A percentile compares a stretch with the other conserved stretches of the same genome.
These are phyloP conservation scores for Nomada ruficornis DNA, from an alignment of 2,888 invertebrate species.

Conservation along the genomic window DNA sequence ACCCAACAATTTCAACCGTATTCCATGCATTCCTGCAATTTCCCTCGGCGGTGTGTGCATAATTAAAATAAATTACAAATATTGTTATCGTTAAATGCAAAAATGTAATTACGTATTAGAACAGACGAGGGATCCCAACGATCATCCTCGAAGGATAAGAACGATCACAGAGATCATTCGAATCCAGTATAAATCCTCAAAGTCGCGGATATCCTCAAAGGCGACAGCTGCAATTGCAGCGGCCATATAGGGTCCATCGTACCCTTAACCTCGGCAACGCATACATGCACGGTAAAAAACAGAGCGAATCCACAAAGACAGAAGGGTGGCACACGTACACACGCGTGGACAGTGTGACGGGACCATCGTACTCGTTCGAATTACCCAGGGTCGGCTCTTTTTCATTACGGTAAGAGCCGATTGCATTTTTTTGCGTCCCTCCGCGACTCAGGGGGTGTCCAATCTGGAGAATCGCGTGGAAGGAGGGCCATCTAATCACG, in stretches of 20 bases:
- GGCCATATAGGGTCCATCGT: not conserved
- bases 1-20: slow-evolving; percentile 12
- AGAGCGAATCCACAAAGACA: slow-evolving; percentile 5
- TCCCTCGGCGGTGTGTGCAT: not conserved
- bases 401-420: slow-evolving; percentile 84
- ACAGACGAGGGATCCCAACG: not conserved
- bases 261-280: not conserved
- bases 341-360: slow-evolving; percentile 5
- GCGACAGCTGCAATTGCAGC: slow-evolving; percentile 63
- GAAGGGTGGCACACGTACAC: slow-evolving; percentile 8
- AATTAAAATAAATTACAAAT: not conserved
- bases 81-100: too few relatives aligned
- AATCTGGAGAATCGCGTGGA: slow-evolving; percentile 78
- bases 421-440: slow-evolving; percentile 83
- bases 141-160: not conserved
- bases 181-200: not conserved
- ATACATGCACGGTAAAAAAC: slow-evolving; percentile 14
- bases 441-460: slow-evolving; percentile 70
- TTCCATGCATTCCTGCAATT: not conserved
- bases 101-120: too few relatives aligned
- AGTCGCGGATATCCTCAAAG: slow-evolving; percentile 41
- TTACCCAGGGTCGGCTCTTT: slow-evolving; percentile 78
- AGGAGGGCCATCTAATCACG: slow-evolving; percentile 82
- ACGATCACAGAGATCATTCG: slow-evolving; percentile 13
- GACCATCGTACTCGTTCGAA: slow-evolving; percentile 67